Evolutionary conservation across 1,140 invertebrate genomes (phyloP).

Genomic region (Druon quercuslanigerum): DNA sequence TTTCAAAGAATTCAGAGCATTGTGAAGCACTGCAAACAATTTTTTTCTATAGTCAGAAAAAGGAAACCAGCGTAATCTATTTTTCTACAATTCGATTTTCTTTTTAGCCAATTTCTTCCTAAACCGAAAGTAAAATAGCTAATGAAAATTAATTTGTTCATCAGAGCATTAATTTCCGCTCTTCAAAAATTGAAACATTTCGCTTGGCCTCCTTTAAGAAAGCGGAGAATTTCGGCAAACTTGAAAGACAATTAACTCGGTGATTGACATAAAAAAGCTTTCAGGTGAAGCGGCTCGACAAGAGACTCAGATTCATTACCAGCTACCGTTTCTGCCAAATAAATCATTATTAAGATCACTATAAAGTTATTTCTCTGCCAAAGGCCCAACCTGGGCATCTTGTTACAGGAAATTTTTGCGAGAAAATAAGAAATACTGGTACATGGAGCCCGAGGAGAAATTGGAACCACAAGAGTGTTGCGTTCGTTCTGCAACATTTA

Average conservation of each 20-base stretch:
- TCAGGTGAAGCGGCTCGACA: not conserved
- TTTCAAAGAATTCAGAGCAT: too few species aligned
- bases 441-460: not conserved
- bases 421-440: not conserved
- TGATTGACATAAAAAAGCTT: not conserved
- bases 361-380: not conserved
- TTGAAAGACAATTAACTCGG: not conserved
- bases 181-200: not conserved
- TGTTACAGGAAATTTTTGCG: not conserved
- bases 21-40: too few species aligned
- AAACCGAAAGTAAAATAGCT: not conserved
- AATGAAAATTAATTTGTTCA: not conserved
- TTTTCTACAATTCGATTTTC: too few species aligned
- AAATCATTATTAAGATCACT: conserved; percentile 10
- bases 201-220: not conserved
- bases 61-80: too few species aligned
- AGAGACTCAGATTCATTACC: not conserved
- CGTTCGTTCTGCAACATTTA: too few species aligned
- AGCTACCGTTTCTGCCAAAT: not conserved
- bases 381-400: not conserved
- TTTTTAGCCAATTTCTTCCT: too few species aligned
- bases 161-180: too few species aligned
- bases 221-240: not conserved
- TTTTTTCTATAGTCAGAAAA: too few species aligned
- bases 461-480: not conserved